Evolutionary conservation across 2,113 vertebrate species (phyloP).

Genomic region (Vidua chalybeata): DNA sequence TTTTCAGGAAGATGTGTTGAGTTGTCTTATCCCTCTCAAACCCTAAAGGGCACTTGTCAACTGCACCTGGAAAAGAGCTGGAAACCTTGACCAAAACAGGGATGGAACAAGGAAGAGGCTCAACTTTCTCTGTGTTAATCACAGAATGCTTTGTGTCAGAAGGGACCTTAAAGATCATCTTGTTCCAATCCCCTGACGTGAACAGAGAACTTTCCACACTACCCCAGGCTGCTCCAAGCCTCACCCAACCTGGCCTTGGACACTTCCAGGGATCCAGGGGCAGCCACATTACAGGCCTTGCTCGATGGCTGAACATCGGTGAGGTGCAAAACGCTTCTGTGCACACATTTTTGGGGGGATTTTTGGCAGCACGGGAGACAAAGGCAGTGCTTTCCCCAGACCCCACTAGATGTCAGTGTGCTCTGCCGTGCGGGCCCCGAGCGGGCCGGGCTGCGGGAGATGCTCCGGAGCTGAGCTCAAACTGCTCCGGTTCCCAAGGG

Average conservation of each 20-base stretch:
- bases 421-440: not conserved
- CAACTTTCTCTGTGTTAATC: not conserved
- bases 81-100: not conserved
- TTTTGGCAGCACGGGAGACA: not conserved
- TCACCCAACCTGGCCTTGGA: not conserved
- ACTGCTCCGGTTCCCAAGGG: not conserved
- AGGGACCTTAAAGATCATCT: not conserved
- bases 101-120: not conserved
- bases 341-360: fast-evolving
- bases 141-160: not conserved
- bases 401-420: constrained; percentile 73
- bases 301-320: not conserved
- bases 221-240: not conserved
- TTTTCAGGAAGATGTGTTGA: not conserved
- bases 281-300: not conserved
- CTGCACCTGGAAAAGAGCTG: not conserved
- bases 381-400: not conserved
- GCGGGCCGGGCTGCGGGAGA: not conserved
- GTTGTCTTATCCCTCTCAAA: not conserved
- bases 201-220: not conserved
- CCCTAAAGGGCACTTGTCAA: not conserved
- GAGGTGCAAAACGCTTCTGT: not conserved
- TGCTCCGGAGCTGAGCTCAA: not conserved
- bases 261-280: not conserved
- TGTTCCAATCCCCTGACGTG: not conserved